These are phyloP conservation scores for Yoshiicerus persimilis DNA, from an alignment of 1,140 invertebrate genomes.

Conservation along the genomic window DNA sequence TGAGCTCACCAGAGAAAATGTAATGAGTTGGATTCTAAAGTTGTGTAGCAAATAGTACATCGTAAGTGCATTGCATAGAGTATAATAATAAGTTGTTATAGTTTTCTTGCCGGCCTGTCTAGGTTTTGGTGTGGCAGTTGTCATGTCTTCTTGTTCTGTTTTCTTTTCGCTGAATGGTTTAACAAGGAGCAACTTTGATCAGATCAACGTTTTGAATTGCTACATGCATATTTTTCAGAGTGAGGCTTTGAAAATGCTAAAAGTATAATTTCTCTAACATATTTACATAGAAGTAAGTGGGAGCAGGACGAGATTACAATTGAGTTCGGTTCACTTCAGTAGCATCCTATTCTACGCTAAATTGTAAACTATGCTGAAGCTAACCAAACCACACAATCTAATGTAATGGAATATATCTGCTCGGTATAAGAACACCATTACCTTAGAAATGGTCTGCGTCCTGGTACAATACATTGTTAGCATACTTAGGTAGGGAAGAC, in stretches of 20 bases:
- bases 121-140: neutral
- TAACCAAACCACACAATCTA: neutral
- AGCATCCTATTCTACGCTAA: neutral
- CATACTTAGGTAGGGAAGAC: neutral
- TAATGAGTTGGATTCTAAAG: neutral
- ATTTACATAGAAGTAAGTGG: no score
- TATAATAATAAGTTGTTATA: neutral
- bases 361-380: neutral
- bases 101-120: neutral
- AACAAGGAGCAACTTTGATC: neutral
- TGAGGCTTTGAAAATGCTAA: neutral
- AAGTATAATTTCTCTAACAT: neutral
- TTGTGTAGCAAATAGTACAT: neutral
- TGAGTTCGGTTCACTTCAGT: neutral
- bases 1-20: neutral
- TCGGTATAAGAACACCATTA: no score
- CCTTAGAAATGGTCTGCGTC: neutral
- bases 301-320: neutral
- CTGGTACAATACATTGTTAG: neutral
- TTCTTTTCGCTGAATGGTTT: neutral
- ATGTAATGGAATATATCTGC: neutral
- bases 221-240: neutral
- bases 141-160: neutral
- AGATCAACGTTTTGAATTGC: constrained; percentile 2
- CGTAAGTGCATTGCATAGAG: no score